phyloP scores from a whole-genome alignment of 2,888 invertebrate species.

The Geotrupes spiniger region DNA sequence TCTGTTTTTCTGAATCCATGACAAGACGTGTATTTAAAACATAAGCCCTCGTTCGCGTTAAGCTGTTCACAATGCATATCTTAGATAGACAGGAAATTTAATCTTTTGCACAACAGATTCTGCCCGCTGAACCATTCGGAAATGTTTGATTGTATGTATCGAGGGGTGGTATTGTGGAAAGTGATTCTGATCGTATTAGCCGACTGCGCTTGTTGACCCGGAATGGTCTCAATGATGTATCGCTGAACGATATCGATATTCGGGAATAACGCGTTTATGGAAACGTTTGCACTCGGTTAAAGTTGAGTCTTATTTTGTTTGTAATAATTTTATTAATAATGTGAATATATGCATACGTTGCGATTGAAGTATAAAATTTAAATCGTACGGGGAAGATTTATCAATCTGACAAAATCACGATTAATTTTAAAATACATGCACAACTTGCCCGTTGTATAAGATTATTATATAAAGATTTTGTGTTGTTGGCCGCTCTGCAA shows the following conservation, averaged over 20 bases:
- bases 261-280: background rate
- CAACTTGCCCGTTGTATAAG: no score
- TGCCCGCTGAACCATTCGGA: slow-evolving; percentile 10
- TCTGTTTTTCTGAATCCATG: background rate
- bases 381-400: no score
- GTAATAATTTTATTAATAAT: no score
- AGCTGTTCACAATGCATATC: background rate
- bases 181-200: slow-evolving; percentile 13
- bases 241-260: slow-evolving; percentile 1
- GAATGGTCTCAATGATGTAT: slow-evolving; percentile 6
- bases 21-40: background rate
- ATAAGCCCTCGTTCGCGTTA: background rate
- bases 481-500: no score
- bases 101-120: slow-evolving; percentile 2
- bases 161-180: slow-evolving; percentile 9
- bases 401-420: no score
- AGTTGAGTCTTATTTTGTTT: no score
- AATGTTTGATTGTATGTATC: slow-evolving; percentile 16
- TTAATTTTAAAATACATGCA: no score
- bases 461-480: no score
- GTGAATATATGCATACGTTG: no score
- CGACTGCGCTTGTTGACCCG: slow-evolving; percentile 15
- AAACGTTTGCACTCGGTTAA: background rate
- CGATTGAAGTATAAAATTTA: no score
- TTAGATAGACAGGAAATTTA: slow-evolving; percentile 3